phyloP scores from a whole-genome alignment of 2,113 vertebrate genomes.

The Trogon surrucura region DNA sequence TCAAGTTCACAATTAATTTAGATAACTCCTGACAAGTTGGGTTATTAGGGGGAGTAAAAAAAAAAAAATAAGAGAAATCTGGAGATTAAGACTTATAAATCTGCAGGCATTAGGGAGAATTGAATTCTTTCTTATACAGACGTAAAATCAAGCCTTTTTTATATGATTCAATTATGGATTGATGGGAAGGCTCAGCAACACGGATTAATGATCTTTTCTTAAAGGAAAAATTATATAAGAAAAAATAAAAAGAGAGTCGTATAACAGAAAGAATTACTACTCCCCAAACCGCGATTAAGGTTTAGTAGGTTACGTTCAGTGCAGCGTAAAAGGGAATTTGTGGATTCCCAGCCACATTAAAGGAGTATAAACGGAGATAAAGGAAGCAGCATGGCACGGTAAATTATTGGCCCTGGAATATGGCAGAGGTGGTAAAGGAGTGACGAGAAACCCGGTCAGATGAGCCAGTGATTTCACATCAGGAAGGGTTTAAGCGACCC shows the following conservation, averaged over 20 bases:
- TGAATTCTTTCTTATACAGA: constrained; percentile 70
- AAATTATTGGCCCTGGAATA: constrained; percentile 48
- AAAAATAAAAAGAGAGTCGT: constrained; percentile 47
- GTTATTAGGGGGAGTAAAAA: not conserved
- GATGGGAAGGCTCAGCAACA: constrained; percentile 72
- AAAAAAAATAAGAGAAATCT: constrained; percentile 64
- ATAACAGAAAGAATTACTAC: constrained; percentile 71
- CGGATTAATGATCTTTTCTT: constrained; percentile 76
- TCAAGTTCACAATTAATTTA: constrained; percentile 78
- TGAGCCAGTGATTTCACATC: not conserved
- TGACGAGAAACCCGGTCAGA: not conserved
- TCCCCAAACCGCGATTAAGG: constrained; percentile 76
- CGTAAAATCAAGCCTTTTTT: constrained; percentile 78
- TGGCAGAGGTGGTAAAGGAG: not conserved
- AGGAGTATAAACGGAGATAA: constrained; percentile 60
- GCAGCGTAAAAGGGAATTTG: constrained; percentile 71
- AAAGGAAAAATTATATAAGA: constrained; percentile 64
- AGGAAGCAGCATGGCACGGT: constrained; percentile 8
- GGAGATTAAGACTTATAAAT: constrained; percentile 63
- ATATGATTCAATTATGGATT: constrained; percentile 82
- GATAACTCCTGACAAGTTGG: constrained; percentile 69
- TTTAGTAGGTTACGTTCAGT: constrained; percentile 72
- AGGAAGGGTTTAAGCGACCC: not conserved
- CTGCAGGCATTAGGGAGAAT: constrained; percentile 71
- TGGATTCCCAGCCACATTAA: constrained; percentile 73